These are phyloP conservation scores for Orthochromis malagaraziensis DNA, from an alignment of 2,113 vertebrate species.

Conservation along the genomic window DNA sequence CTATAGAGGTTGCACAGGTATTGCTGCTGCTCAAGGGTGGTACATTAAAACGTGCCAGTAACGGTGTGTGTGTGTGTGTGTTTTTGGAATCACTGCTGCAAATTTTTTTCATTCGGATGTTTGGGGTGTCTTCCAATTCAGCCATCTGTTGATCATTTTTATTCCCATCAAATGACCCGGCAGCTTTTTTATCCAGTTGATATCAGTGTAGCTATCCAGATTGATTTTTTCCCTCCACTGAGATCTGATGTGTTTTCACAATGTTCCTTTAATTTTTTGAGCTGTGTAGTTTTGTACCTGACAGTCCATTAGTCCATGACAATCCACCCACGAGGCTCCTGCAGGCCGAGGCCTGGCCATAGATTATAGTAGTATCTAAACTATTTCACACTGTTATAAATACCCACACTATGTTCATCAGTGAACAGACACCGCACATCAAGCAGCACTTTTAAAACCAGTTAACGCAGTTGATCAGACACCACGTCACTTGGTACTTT, in stretches of 20 bases:
- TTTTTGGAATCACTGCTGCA: neutral
- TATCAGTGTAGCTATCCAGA: neutral
- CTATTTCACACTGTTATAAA: neutral
- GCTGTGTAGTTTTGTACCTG: neutral
- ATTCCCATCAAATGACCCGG: neutral
- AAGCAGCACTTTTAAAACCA: neutral
- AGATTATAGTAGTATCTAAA: neutral
- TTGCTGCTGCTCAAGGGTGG: neutral
- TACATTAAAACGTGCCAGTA: neutral
- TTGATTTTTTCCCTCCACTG: neutral
- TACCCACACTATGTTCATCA: neutral
- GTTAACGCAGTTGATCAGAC: conserved; percentile 7
- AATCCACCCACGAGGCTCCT: neutral
- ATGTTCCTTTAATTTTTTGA: neutral
- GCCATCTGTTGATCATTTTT: neutral
- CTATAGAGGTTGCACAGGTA: neutral
- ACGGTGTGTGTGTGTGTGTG: neutral
- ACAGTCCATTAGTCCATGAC: neutral
- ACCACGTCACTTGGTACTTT: neutral
- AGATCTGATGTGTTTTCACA: neutral
- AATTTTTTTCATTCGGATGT: neutral
- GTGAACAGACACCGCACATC: neutral
- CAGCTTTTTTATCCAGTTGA: neutral
- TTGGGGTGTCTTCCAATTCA: neutral
- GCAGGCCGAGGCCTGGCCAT: neutral